Percentiles rank a stretch among this genome's conserved stretches.
phyloP scores from a whole-genome alignment of 2,888 invertebrate genomes.

The Labia minor region DNA sequence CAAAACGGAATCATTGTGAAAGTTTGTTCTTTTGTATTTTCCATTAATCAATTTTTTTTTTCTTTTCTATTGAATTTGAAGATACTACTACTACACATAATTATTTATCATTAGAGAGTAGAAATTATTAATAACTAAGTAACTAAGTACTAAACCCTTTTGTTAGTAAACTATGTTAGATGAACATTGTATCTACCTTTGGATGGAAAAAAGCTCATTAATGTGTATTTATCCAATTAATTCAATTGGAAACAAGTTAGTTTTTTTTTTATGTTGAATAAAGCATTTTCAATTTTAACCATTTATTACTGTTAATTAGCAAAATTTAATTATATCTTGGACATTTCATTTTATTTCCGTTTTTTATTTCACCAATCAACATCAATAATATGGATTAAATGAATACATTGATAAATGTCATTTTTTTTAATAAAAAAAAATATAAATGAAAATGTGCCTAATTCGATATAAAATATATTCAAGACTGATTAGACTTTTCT shows the following conservation, averaged over 20 bases:
- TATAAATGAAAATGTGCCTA: not conserved
- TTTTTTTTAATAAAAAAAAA: not conserved
- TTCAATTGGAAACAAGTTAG: not conserved
- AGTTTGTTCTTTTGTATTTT: too few relatives aligned
- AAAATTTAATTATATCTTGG: conserved; percentile 1
- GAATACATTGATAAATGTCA: not conserved
- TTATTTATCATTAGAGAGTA: too few relatives aligned
- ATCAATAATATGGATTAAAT: not conserved
- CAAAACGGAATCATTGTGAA: too few relatives aligned
- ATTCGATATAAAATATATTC: not conserved
- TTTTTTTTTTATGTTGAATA: not conserved
- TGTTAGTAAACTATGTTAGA: too few relatives aligned
- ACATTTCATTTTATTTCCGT: not conserved
- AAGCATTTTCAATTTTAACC: not conserved
- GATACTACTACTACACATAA: too few relatives aligned
- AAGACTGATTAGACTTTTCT: not conserved
- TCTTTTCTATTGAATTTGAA: too few relatives aligned
- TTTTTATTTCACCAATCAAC: not conserved
- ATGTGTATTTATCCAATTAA: not conserved
- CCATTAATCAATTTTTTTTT: too few relatives aligned
- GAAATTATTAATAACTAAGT: too few relatives aligned
- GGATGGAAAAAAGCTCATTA: too few relatives aligned
- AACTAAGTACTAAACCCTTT: too few relatives aligned
- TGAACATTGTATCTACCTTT: too few relatives aligned
- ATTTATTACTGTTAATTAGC: not conserved